Evolutionary conservation across 2,113 vertebrate species (phyloP).

Genomic region (Lepus americanus): DNA sequence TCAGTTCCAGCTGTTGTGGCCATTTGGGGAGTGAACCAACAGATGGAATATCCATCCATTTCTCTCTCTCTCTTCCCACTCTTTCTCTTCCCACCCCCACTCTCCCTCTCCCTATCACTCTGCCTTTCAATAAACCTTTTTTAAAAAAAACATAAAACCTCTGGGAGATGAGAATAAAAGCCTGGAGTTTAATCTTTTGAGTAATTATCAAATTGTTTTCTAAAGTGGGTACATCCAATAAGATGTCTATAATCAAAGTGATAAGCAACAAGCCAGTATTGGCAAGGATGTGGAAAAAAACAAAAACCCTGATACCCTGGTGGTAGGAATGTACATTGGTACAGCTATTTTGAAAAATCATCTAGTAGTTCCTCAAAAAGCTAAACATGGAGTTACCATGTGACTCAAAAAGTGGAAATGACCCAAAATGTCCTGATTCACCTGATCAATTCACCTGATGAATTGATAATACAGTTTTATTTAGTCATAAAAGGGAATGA

Average conservation of each 20-base stretch:
- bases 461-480: constrained; percentile 42
- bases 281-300: constrained; percentile 35
- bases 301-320: background rate
- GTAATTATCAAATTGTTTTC: constrained; percentile 5
- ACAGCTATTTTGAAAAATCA: background rate
- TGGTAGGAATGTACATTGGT: background rate
- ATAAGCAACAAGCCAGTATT: constrained; percentile 25
- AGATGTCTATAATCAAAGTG: constrained; percentile 19
- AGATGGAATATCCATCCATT: too few relatives aligned
- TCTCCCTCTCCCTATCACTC: too few relatives aligned
- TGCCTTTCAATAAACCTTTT: too few relatives aligned
- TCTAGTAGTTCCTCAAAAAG: constrained; percentile 17
- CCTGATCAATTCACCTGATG: constrained; percentile 17
- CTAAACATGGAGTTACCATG: background rate
- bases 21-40: too few relatives aligned
- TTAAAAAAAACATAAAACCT: constrained; percentile 27
- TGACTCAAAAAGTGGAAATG: background rate
- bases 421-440: background rate
- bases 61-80: too few relatives aligned
- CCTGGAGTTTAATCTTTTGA: constrained; percentile 22
- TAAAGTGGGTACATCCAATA: constrained; percentile 34
- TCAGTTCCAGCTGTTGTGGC: too few relatives aligned
- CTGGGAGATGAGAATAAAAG: background rate
- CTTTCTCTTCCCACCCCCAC: too few relatives aligned
- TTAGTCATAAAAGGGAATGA: constrained; percentile 22